Evolutionary conservation across 2,113 vertebrate genomes (phyloP).

Genomic region (Phylloscopus trochilus): DNA sequence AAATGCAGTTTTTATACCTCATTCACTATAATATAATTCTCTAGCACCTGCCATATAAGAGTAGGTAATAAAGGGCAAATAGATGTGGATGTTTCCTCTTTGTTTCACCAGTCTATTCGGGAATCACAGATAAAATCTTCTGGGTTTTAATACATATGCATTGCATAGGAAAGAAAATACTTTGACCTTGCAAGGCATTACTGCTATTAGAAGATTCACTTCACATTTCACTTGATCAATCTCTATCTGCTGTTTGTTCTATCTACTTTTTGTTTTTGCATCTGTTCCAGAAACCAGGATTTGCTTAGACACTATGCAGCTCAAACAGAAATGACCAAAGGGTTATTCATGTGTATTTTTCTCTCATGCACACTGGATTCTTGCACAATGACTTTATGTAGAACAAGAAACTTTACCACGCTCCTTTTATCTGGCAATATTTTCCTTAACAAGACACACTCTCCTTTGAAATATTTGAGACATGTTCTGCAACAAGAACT

Average conservation of each 20-base stretch:
- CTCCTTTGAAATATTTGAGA: not conserved
- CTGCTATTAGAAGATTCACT: not conserved
- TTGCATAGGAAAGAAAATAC: not conserved
- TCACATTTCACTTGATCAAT: not conserved
- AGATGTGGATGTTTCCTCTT: not conserved
- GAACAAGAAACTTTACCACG: not conserved
- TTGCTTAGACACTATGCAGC: not conserved
- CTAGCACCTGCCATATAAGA: not conserved
- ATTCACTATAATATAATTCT: not conserved
- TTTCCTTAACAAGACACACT: not conserved
- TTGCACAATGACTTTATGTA: not conserved
- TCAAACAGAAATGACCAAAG: not conserved
- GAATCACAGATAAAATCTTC: not conserved
- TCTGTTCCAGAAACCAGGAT: not conserved
- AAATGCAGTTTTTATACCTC: not conserved
- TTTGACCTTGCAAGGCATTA: not conserved
- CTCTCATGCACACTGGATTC: accelerated
- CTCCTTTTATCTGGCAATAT: not conserved
- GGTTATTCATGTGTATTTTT: not conserved
- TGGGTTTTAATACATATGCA: not conserved
- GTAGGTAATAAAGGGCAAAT: not conserved
- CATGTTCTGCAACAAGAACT: not conserved
- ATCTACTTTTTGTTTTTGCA: not conserved
- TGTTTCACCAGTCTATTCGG: not conserved
- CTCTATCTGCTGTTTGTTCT: not conserved